Base-by-base conservation (phyloP, 2,113 vertebrate genomes). In the Lathamus discolor region DNA sequence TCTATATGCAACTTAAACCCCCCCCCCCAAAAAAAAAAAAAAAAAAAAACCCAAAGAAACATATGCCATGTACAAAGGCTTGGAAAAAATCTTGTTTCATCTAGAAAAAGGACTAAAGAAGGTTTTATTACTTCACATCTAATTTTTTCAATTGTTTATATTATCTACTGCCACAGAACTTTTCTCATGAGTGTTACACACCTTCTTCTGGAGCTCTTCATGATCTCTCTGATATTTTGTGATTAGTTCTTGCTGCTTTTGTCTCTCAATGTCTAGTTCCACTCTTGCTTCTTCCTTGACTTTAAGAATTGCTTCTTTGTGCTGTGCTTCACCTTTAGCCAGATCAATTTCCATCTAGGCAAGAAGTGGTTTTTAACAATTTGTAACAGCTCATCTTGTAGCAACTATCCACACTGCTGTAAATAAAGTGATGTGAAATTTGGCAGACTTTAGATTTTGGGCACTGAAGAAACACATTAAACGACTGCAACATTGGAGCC, bases 191-290 rank as follows among this genome's bases (percentile, higher is more conserved):
- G 62, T 25, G n/a, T 0, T n/a, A 94, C 96, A 75, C 87, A 98
- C 99, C 98, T 98, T 98, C 69, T 91, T 91, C 91, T 98, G 98
- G 3, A 99, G 98, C 78, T 97, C 97, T 39, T 98, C 96, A 2
- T 96, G 96, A 19, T 98, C 98, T 25, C 84, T 95, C 89, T 98
- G 98, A 43, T 97, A 98, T 59, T 98, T 98, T 9, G 85, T 75
- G 81, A 98, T 95, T 48, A 99, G 68, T 35, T 98, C 96, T 83
- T 98, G 98, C 76, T 98, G 98, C 41, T 98, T 99, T 88, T 99
- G 98, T 68, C 97, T 98, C 85, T 99, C 98, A 43, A 97, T 97
- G 35, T 98, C 97, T 46, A 99, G 96, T 52, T 98, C 97, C 75
- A 98, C 85, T 28, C 97, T 97, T 17, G 96, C 96, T 81, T 99